These are phyloP conservation scores for Sebastes schlegelii DNA, from an alignment of 2,113 vertebrate genomes.

Conservation along the genomic window DNA sequence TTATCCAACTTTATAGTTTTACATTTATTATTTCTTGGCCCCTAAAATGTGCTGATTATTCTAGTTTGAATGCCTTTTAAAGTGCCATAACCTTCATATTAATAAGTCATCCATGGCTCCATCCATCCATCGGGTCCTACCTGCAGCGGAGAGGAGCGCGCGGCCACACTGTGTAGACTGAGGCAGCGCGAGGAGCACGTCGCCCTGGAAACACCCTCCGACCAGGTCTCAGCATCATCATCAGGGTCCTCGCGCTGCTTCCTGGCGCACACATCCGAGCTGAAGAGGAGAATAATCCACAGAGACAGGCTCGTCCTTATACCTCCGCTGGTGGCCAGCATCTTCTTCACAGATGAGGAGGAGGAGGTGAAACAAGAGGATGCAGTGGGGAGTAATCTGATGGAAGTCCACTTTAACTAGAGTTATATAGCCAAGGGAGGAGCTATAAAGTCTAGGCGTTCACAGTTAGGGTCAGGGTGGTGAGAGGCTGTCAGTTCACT, in stretches of 20 bases:
- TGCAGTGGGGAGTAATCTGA: constrained; percentile 22
- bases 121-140: constrained; percentile 34
- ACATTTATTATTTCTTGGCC: too few species aligned
- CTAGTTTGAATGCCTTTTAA: too few species aligned
- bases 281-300: constrained; percentile 78
- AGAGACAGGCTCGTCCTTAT: background rate
- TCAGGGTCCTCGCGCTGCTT: constrained; percentile 48
- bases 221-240: constrained; percentile 83
- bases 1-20: too few species aligned
- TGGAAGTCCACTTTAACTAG: constrained; percentile 49
- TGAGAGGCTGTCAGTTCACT: constrained; percentile 1
- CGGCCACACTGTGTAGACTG: constrained; percentile 86
- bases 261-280: constrained; percentile 69
- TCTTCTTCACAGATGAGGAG: constrained; percentile 7
- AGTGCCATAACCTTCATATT: too few species aligned
- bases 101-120: too few species aligned
- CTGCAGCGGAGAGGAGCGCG: constrained; percentile 85
- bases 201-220: constrained; percentile 82
- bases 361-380: constrained; percentile 2
- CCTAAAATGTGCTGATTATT: too few species aligned
- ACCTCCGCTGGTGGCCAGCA: constrained; percentile 23
- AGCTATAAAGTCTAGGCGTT: constrained; percentile 54
- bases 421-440: constrained; percentile 71
- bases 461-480: constrained; percentile 32
- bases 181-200: constrained; percentile 92